These are phyloP conservation scores for Tiliacea citrago DNA, from an alignment of 2,888 invertebrate species.

Conservation along the genomic window DNA sequence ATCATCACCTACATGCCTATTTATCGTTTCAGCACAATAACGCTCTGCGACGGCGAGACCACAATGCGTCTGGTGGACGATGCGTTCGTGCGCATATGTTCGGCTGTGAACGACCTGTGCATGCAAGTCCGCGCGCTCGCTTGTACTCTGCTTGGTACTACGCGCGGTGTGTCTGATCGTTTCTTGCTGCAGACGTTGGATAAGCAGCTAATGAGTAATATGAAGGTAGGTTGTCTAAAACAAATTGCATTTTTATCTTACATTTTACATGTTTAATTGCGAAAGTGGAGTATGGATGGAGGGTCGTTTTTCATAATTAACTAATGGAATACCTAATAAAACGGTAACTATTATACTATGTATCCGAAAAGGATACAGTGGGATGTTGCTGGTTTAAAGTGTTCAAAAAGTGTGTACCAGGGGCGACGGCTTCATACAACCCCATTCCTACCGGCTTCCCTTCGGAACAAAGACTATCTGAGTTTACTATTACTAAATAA, in stretches of 20 bases:
- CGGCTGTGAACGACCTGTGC: conserved; percentile 97
- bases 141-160: conserved; percentile 95
- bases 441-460: too few relatives aligned
- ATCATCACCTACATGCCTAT: background rate
- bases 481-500: too few relatives aligned
- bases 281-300: too few relatives aligned
- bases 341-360: too few relatives aligned
- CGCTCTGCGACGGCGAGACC: conserved; percentile 94
- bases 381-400: too few relatives aligned
- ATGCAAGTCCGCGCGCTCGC: conserved; percentile 96
- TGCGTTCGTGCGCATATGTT: conserved; percentile 98
- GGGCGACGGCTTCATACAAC: too few relatives aligned
- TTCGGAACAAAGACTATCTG: too few relatives aligned
- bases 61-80: conserved; percentile 98
- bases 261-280: too few relatives aligned
- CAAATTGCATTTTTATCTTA: background rate
- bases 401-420: too few relatives aligned
- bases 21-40: conserved; percentile 90
- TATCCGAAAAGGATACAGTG: too few relatives aligned
- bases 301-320: too few relatives aligned
- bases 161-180: conserved; percentile 96
- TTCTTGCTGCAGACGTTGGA: conserved; percentile 99
- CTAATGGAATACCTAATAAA: too few relatives aligned
- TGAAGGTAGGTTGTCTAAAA: conserved; percentile 90
- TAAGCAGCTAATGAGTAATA: conserved; percentile 99